Base-by-base conservation (phyloP, 2,113 vertebrate genomes). In the Nanorana parkeri region DNA sequence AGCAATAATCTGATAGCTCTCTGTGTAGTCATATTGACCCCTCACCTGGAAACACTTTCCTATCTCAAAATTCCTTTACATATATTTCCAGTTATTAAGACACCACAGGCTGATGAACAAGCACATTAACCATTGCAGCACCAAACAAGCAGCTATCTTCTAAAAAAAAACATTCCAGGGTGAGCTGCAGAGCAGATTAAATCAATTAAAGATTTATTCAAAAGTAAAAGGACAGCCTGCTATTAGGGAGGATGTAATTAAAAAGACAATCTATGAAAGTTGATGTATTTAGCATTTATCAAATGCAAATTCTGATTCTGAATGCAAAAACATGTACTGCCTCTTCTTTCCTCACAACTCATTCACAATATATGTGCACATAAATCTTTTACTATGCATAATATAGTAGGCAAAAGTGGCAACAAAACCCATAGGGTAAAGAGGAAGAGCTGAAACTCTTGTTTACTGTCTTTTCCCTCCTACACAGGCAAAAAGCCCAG, bases 221-320 rank as follows among this genome's bases (percentile, higher is more conserved):
- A 74, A 80, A 80, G 68, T 20, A 52, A 68, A 80, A 71, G 56
- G 68, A 71, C 23, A 51, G 32, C 55, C 16, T 19, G 67, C 58
- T 80, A 80, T 72, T 71, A 64, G 55, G 67, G 29, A 61, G 23
- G 58, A 64, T 36, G 36, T 20, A 15, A 77, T 78, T 88, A 84
- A 23, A 87, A 47, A 77, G 75, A 73, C 79, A 81, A 63, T 1
- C 26, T 52, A 64, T 56, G 52, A 24, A 66, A 85, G 68, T 69
- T 85, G 78, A 82, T 73, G 61, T 84, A 83, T 56, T 36, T 10
- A 83, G 69, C 72, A 21, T 78, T 85, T 84, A 87, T 85, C 61
- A 66, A 64, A 85, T 81, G 75, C 80, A 89, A 77, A 89, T 89
- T 88, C 71, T 86, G 63, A 88, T 86, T 88, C 74, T 77, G 86